phyloP scores from a whole-genome alignment of 2,797 vertebrate species.

The Delichon dasypus region DNA sequence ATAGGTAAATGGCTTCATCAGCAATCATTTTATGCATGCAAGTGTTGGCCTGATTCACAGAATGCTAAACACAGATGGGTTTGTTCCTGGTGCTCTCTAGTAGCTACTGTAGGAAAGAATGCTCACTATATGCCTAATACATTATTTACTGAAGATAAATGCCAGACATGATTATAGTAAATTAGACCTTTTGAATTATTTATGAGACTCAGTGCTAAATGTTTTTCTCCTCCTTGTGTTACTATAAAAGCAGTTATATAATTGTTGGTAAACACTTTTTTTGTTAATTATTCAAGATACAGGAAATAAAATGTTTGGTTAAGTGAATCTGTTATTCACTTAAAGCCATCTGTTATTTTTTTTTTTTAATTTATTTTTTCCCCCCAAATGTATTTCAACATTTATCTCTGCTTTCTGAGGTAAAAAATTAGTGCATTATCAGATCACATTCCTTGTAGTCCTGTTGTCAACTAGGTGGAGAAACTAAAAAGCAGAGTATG shows the following conservation, averaged over 20 bases:
- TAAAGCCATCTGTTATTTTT: neutral
- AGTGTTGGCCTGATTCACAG: conserved; percentile 52
- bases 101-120: conserved; percentile 55
- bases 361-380: neutral
- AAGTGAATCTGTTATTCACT: conserved; percentile 52
- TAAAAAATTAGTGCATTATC: neutral
- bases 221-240: conserved; percentile 55
- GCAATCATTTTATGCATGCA: conserved; percentile 59
- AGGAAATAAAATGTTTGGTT: conserved; percentile 62
- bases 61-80: conserved; percentile 54
- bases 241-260: conserved; percentile 65
- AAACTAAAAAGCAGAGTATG: neutral
- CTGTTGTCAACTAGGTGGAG: neutral
- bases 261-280: conserved; percentile 70
- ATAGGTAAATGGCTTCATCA: conserved; percentile 72
- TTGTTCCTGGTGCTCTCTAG: conserved; percentile 38
- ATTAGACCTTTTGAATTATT: conserved; percentile 80
- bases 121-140: conserved; percentile 45
- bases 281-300: conserved; percentile 65
- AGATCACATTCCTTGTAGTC: neutral
- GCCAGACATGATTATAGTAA: conserved; percentile 75
- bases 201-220: conserved; percentile 69
- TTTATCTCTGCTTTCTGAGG: neutral
- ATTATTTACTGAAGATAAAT: conserved; percentile 74
- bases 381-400: neutral